Evolutionary conservation across 1,140 invertebrate species (phyloP).

Genomic region (Caenorhabditis tropicalis): DNA sequence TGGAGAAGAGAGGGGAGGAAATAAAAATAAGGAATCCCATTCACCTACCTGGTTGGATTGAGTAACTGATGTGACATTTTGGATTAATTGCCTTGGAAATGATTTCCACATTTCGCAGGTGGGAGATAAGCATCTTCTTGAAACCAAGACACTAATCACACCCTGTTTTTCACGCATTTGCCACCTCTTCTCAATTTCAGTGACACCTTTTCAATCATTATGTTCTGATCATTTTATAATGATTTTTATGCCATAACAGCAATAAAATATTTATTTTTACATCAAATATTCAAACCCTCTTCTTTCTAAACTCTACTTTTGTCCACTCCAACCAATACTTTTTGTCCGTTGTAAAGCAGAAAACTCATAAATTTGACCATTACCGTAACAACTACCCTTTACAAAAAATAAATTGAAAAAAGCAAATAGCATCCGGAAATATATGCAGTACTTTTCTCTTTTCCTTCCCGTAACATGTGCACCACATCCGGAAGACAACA

Average conservation of each 20-base stretch:
- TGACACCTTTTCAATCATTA: too few relatives aligned
- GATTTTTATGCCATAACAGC: too few relatives aligned
- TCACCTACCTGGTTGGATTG: not conserved
- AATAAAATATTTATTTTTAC: too few relatives aligned
- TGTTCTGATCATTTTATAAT: too few relatives aligned
- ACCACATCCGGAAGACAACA: not conserved
- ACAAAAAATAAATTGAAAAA: too few relatives aligned
- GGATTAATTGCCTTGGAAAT: not conserved
- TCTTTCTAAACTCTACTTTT: too few relatives aligned
- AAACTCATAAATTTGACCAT: not conserved
- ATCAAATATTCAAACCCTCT: not conserved
- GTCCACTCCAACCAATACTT: too few relatives aligned
- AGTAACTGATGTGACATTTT: conserved; percentile 30
- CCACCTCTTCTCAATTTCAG: too few relatives aligned
- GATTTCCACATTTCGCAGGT: not conserved
- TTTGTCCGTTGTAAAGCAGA: not conserved
- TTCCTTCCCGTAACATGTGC: conserved; percentile 30
- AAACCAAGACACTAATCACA: not conserved
- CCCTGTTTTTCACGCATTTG: not conserved
- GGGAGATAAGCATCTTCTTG: not conserved
- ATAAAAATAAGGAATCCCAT: not conserved
- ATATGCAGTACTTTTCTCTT: too few relatives aligned
- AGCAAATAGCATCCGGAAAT: not conserved
- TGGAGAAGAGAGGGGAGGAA: too few relatives aligned
- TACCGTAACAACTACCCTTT: not conserved